A percentile compares a stretch with the other conserved stretches of the same genome.
Conservation (phyloP, 2,113 vertebrate species). For the Leptocoma aspasia region DNA sequence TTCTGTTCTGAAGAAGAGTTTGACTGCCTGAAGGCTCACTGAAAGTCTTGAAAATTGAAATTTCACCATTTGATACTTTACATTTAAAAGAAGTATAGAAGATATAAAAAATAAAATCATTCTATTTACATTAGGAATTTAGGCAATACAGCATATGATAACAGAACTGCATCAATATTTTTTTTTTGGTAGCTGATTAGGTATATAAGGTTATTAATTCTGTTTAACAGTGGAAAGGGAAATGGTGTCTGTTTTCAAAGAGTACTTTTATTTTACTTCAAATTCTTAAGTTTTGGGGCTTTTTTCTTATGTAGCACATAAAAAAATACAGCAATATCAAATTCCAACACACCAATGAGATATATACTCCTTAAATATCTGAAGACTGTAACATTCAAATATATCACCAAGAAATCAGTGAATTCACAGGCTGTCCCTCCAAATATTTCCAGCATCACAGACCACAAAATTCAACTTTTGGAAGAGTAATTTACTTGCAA, state of each 20-base stretch:
- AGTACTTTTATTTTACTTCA: neutral
- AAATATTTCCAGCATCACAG: neutral
- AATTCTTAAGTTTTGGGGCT: neutral
- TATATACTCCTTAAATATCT: neutral
- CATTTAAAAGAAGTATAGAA: neutral
- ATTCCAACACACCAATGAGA: neutral
- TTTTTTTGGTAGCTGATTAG: neutral
- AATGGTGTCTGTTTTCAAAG: neutral
- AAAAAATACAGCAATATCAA: neutral
- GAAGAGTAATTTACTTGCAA: neutral
- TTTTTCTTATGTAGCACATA: neutral
- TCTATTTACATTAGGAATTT: neutral
- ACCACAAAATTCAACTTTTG: neutral
- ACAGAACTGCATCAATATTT: neutral
- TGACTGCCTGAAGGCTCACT: neutral
- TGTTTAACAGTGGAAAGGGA: neutral
- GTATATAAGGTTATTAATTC: neutral
- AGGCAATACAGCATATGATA: neutral
- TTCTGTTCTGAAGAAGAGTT: neutral
- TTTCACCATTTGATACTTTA: neutral
- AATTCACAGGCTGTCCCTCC: neutral
- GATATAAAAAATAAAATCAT: neutral
- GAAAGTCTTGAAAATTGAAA: neutral
- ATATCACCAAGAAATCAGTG: neutral
- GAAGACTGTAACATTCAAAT: neutral